These are phyloP conservation scores for Opisthocomus hoazin DNA, from an alignment of 2,113 vertebrate genomes.

Conservation along the genomic window DNA sequence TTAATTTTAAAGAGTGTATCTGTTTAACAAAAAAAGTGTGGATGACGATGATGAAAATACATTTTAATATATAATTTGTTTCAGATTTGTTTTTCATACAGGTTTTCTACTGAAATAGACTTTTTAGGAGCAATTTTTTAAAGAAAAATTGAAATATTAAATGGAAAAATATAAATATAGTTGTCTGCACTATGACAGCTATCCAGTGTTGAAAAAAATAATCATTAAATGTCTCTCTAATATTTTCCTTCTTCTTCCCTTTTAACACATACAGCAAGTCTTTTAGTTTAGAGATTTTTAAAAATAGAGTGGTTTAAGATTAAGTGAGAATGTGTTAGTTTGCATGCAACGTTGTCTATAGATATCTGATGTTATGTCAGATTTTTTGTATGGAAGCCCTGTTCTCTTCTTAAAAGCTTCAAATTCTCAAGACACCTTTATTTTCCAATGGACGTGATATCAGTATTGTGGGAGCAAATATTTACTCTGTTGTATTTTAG, in stretches of 20 bases:
- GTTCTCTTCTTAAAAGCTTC: background rate
- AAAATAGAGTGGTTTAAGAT: background rate
- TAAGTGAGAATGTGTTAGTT: background rate
- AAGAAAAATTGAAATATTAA: background rate
- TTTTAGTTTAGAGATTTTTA: background rate
- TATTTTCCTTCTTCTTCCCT: background rate
- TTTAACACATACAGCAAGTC: background rate
- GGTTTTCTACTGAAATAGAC: background rate
- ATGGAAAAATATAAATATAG: background rate
- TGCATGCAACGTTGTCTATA: background rate
- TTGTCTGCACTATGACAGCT: background rate
- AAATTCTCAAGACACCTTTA: background rate
- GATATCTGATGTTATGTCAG: background rate
- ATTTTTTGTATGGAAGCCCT: background rate
- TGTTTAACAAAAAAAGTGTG: background rate
- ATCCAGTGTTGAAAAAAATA: background rate
- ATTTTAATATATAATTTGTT: background rate
- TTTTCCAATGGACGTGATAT: background rate
- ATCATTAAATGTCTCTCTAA: background rate
- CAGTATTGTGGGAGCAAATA: background rate
- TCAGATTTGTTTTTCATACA: background rate
- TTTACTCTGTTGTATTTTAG: background rate
- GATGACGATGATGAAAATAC: background rate
- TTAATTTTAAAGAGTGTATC: background rate
- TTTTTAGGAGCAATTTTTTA: background rate